Conservation (phyloP, 37 sponge, comb jelly and placozoan species). For the Bolinopsis microptera region DNA sequence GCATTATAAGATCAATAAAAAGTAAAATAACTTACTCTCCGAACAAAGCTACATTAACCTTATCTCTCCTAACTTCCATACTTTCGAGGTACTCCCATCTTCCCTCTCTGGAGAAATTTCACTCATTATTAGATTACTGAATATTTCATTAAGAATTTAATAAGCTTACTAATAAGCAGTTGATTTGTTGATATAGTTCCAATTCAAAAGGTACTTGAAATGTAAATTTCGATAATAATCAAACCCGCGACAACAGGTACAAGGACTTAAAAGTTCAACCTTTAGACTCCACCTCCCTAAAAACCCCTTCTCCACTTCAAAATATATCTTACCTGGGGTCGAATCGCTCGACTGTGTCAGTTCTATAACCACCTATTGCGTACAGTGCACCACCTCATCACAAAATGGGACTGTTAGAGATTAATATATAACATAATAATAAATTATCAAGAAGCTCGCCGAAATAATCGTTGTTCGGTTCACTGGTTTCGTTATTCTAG, state of each 20-base stretch:
- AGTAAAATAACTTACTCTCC: slow-evolving; percentile 27
- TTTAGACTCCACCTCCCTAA: too few species aligned
- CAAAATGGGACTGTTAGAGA: neutral
- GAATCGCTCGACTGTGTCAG: slow-evolving; percentile 58
- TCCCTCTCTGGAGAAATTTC: neutral
- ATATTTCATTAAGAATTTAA: too few species aligned
- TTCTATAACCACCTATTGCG: slow-evolving; percentile 48
- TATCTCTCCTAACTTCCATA: slow-evolving; percentile 41
- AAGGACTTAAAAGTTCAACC: too few species aligned
- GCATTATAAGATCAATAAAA: too few species aligned
- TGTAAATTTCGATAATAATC: too few species aligned
- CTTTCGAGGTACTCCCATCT: slow-evolving; percentile 35
- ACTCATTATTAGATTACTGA: too few species aligned
- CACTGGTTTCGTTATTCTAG: neutral
- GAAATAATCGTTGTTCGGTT: neutral
- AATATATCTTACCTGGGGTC: slow-evolving; percentile 51
- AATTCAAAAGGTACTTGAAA: too few species aligned
- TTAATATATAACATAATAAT: neutral
- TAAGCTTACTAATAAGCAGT: too few species aligned
- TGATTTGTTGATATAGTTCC: too few species aligned
- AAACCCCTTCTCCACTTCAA: too few species aligned
- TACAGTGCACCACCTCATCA: slow-evolving; percentile 55
- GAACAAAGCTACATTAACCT: slow-evolving; percentile 21
- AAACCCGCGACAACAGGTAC: too few species aligned
- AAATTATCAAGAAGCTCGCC: neutral